These are phyloP conservation scores for Neotoma lepida DNA, from an alignment of 2,113 vertebrate species.

Conservation along the genomic window DNA sequence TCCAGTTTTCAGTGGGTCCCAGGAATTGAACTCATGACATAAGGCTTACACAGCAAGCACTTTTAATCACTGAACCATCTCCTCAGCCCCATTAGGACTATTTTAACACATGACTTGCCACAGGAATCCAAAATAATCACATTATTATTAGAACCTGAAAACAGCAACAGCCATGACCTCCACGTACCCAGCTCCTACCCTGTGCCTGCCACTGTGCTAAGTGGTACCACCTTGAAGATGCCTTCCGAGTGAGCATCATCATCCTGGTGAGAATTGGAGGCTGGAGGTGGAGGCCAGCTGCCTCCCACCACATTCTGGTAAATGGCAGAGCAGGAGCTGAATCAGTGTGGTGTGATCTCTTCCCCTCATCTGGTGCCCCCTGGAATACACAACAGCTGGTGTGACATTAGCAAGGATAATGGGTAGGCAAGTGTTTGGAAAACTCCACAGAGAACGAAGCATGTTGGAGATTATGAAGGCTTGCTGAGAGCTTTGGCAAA, in stretches of 20 bases:
- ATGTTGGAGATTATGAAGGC: slow-evolving; percentile 58
- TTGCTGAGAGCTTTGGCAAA: slow-evolving; percentile 63
- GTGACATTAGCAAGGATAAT: slow-evolving; percentile 59
- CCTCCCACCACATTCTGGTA: not conserved
- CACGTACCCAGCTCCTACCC: not conserved
- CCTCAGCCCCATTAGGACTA: not conserved
- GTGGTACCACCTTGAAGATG: not conserved
- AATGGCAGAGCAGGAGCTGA: not conserved
- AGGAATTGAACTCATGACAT: not conserved
- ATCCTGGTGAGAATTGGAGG: not conserved
- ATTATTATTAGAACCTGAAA: not conserved
- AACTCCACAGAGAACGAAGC: slow-evolving; percentile 59
- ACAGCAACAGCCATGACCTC: not conserved
- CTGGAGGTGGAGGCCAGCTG: not conserved
- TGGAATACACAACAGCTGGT: slow-evolving; percentile 63
- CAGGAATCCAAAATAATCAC: slow-evolving; percentile 23
- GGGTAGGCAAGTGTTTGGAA: slow-evolving; percentile 61
- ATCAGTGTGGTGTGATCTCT: not conserved
- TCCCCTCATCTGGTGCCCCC: not conserved
- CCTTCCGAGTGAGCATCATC: not conserved
- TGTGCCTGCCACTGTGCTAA: not conserved
- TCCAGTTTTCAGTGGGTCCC: not conserved
- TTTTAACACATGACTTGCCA: not conserved
- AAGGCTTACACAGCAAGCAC: not conserved
- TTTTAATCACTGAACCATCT: not conserved